These are phyloP conservation scores for Epicauta chinensis DNA, from an alignment of 1,140 invertebrate genomes.

Conservation along the genomic window DNA sequence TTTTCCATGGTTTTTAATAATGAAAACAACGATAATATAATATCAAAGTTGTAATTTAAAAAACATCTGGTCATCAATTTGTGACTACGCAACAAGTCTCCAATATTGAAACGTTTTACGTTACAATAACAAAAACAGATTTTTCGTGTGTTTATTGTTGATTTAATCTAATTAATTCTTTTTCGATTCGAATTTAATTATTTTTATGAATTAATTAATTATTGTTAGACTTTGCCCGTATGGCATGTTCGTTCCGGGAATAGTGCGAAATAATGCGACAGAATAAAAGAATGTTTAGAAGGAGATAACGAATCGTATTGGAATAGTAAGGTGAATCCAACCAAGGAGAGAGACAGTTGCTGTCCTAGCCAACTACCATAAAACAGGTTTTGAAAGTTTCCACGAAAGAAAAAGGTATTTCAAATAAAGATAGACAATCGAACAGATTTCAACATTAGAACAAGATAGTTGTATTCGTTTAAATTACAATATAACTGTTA, in stretches of 20 bases:
- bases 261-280: slow-evolving; percentile 16
- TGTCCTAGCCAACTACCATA: background rate
- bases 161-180: too few relatives aligned
- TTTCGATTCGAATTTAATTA: background rate
- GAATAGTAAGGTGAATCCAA: slow-evolving; percentile 35
- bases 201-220: too few relatives aligned
- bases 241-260: slow-evolving; percentile 21
- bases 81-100: too few relatives aligned
- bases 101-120: too few relatives aligned
- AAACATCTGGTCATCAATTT: too few relatives aligned
- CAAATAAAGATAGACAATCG: slow-evolving; percentile 6
- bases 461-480: background rate
- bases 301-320: slow-evolving; percentile 29
- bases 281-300: slow-evolving; percentile 19
- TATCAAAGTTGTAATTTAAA: too few relatives aligned
- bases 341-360: slow-evolving; percentile 31
- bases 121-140: too few relatives aligned
- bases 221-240: slow-evolving; percentile 29
- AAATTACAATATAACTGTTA: too few relatives aligned
- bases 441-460: background rate
- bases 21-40: too few relatives aligned
- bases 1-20: too few relatives aligned
- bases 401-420: slow-evolving; percentile 4
- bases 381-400: slow-evolving; percentile 40
- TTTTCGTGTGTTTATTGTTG: too few relatives aligned